These are phyloP conservation scores for Lydus trimaculatus DNA, from an alignment of 2,888 invertebrate species.

Conservation along the genomic window DNA sequence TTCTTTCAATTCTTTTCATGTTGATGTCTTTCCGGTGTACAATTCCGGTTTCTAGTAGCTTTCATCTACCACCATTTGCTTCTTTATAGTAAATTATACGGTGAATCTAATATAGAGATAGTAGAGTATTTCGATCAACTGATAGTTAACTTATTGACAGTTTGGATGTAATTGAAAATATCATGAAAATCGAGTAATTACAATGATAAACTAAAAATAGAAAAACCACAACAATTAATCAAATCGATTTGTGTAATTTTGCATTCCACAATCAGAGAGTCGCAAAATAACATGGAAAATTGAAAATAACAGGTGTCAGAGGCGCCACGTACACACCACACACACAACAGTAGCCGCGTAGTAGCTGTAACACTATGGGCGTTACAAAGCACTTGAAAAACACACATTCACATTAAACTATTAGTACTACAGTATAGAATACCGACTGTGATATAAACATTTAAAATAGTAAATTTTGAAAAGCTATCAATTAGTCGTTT, in stretches of 20 bases:
- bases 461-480: conserved; percentile 53
- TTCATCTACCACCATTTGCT: conserved; percentile 18
- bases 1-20: conserved; percentile 37
- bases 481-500: conserved; percentile 55
- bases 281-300: conserved; percentile 57
- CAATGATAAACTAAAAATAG: conserved; percentile 57
- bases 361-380: conserved; percentile 41
- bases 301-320: conserved; percentile 60
- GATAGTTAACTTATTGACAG: conserved; percentile 33
- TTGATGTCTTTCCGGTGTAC: conserved; percentile 40
- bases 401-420: conserved; percentile 29
- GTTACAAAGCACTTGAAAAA: conserved; percentile 51
- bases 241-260: conserved; percentile 58
- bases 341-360: conserved; percentile 15
- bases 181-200: conserved; percentile 57
- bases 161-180: conserved; percentile 51
- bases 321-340: conserved; percentile 38
- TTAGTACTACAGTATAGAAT: conserved; percentile 5
- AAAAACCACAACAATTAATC: conserved; percentile 58
- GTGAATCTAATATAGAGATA: conserved; percentile 1
- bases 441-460: conserved; percentile 42
- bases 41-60: conserved; percentile 34
- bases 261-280: conserved; percentile 55
- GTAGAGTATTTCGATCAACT: background rate
- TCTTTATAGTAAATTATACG: background rate